These are phyloP conservation scores for Meda fulgida DNA, from an alignment of 2,797 vertebrate species.

Conservation along the genomic window DNA sequence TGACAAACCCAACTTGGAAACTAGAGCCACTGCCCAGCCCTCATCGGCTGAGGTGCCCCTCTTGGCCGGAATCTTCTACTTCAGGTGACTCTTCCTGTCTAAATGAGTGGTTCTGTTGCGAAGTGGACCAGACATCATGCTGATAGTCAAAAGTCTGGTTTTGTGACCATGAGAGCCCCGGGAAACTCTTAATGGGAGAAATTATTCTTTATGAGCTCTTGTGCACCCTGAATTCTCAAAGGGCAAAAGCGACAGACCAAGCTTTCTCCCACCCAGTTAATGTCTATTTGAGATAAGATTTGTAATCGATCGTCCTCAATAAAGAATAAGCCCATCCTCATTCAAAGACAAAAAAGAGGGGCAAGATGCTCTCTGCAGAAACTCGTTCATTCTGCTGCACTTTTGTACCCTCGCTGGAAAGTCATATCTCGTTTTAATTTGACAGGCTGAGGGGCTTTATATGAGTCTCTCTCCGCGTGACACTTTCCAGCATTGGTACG, in stretches of 20 bases:
- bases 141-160: neutral
- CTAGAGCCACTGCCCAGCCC: no score
- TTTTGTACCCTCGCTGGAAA: conserved; percentile 1
- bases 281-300: conserved; percentile 36
- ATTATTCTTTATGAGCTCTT: neutral
- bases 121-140: neutral
- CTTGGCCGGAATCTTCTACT: neutral
- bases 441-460: conserved; percentile 32
- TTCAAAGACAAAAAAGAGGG: conserved; percentile 22
- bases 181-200: conserved; percentile 24
- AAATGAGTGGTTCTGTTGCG: neutral
- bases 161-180: neutral
- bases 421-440: conserved; percentile 46
- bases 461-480: conserved; percentile 2
- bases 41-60: no score
- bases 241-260: neutral
- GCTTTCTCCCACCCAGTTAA: neutral
- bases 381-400: neutral
- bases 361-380: conserved; percentile 1
- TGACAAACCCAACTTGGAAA: no score
- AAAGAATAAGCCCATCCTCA: conserved; percentile 27
- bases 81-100: neutral
- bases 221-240: neutral
- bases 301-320: conserved; percentile 25
- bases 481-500: conserved; percentile 13